Percentiles rank a stretch among this genome's conserved stretches.
These are phyloP conservation scores for Emydoidea blandingii DNA, from an alignment of 2,797 vertebrate species.

Conservation along the genomic window DNA sequence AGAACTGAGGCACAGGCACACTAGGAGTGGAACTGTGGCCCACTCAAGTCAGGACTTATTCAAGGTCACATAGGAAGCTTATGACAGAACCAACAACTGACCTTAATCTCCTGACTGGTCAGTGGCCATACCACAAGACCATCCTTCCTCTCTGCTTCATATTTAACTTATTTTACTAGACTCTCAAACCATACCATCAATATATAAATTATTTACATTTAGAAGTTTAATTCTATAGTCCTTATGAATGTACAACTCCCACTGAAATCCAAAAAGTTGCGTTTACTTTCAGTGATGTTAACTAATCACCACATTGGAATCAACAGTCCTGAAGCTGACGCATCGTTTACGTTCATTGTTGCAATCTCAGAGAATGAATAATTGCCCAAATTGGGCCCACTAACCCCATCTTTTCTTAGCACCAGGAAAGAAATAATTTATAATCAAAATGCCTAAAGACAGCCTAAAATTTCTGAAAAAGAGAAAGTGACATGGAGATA, in stretches of 20 bases:
- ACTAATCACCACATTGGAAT: background rate
- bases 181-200: background rate
- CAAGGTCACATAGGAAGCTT: background rate
- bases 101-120: background rate
- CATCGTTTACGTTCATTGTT: background rate
- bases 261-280: background rate
- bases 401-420: background rate
- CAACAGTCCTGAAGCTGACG: background rate
- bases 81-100: background rate
- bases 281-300: background rate
- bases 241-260: background rate
- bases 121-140: background rate
- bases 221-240: background rate
- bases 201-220: background rate
- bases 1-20: background rate
- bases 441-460: background rate
- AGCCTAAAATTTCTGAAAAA: background rate
- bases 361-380: background rate
- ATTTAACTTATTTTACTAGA: background rate
- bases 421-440: accelerated
- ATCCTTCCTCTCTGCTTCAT: background rate
- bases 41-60: background rate
- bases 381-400: background rate
- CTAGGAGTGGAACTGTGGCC: background rate
- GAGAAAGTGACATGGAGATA: background rate